Evolutionary conservation across 2,797 vertebrate species (phyloP).

Genomic region (Schizopygopsis pylzovi): DNA sequence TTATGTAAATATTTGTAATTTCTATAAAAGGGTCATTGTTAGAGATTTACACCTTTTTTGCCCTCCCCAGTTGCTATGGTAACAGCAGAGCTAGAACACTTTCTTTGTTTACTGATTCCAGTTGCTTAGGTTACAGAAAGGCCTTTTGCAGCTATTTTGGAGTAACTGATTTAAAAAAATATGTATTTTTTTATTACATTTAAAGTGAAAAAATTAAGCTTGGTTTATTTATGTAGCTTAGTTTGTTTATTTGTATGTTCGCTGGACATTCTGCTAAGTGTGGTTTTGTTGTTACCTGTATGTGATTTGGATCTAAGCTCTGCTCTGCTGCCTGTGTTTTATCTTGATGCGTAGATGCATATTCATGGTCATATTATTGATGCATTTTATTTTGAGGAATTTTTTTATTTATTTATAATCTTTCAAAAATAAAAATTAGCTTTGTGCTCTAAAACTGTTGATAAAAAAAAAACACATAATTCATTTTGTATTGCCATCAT

Average conservation of each 20-base stretch:
- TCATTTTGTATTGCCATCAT: too few relatives aligned
- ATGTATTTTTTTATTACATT: not conserved
- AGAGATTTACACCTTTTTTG: not conserved
- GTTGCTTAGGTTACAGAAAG: not conserved
- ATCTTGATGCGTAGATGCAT: not conserved
- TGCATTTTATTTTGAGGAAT: not conserved
- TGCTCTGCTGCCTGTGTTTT: not conserved
- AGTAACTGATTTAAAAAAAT: not conserved
- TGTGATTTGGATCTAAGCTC: not conserved
- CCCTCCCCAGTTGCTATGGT: constrained; percentile 31
- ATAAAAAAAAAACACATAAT: too few relatives aligned
- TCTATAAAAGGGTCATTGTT: not conserved
- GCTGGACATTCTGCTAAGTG: too few relatives aligned
- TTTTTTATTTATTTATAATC: not conserved
- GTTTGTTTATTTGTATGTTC: too few relatives aligned
- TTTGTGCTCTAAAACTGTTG: not conserved
- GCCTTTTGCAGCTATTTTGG: not conserved
- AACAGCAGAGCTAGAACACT: constrained; percentile 17
- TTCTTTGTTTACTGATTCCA: constrained; percentile 22
- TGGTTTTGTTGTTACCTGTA: not conserved
- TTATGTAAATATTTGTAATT: not conserved
- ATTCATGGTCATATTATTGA: not conserved
- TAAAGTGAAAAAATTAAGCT: not conserved
- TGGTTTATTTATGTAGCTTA: not conserved
- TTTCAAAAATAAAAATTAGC: not conserved